Conservation (phyloP, 1,140 invertebrate species). For the Sitobion miscanthi region DNA sequence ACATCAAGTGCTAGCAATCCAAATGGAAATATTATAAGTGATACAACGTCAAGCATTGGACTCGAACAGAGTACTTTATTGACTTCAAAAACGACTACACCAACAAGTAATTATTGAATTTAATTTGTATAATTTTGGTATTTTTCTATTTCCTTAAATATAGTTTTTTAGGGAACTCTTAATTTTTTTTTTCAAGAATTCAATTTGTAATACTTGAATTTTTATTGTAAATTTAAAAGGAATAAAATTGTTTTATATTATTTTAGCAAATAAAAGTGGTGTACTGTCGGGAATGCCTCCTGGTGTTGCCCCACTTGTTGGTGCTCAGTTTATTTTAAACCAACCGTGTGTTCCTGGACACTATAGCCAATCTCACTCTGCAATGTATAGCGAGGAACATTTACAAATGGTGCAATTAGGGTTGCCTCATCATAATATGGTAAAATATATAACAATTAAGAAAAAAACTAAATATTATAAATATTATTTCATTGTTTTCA, state of each 20-base stretch:
- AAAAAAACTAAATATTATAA: not conserved
- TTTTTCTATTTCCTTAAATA: not conserved
- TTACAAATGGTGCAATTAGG: conserved; percentile 79
- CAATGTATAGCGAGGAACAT: conserved; percentile 87
- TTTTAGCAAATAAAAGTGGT: conserved; percentile 62
- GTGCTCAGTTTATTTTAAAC: conserved; percentile 74
- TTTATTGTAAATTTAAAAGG: not conserved
- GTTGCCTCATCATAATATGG: conserved; percentile 64
- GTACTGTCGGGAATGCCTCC: conserved; percentile 73
- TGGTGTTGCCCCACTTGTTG: conserved; percentile 68
- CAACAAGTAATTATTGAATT: conserved; percentile 41
- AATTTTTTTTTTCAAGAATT: not conserved
- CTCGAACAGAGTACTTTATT: conserved; percentile 53
- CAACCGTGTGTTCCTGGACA: conserved; percentile 73
- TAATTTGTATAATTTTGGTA: not conserved
- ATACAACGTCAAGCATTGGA: conserved; percentile 42
- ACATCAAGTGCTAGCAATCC: conserved; percentile 53
- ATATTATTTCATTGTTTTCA: not conserved
- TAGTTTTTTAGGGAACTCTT: not conserved
- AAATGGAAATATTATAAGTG: conserved; percentile 30
- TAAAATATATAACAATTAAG: conserved; percentile 61
- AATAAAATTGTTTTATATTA: conserved; percentile 20
- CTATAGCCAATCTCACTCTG: conserved; percentile 70
- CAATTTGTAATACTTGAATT: not conserved
- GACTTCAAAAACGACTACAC: conserved; percentile 44